These are phyloP conservation scores for Lissonota sp. DNA, from an alignment of 2,888 invertebrate species.

Conservation along the genomic window DNA sequence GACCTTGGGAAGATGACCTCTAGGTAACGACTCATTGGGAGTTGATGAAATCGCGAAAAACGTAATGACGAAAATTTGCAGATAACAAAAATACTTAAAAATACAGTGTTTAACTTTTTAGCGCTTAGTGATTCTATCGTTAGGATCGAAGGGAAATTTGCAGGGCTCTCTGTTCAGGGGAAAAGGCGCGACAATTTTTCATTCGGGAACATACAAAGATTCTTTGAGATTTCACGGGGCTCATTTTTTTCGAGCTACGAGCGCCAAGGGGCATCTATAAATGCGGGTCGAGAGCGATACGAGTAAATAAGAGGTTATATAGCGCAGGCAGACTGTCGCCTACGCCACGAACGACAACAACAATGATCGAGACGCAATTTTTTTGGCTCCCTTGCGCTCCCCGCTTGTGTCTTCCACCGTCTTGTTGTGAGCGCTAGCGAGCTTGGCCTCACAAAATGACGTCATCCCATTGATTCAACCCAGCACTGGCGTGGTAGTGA, in stretches of 20 bases:
- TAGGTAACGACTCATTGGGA: no score
- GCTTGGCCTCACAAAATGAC: constrained; percentile 49
- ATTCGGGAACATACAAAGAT: no score
- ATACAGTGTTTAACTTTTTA: no score
- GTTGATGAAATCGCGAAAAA: no score
- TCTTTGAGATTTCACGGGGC: no score
- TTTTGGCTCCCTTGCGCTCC: constrained; percentile 33
- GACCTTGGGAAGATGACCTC: no score
- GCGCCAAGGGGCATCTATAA: not conserved
- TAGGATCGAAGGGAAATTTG: no score
- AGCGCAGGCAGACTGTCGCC: constrained; percentile 21
- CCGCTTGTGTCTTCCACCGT: not conserved
- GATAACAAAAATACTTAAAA: no score
- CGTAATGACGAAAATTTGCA: no score
- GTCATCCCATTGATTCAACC: constrained; percentile 64
- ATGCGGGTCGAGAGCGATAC: not conserved
- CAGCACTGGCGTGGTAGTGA: constrained; percentile 31
- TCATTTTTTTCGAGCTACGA: not conserved
- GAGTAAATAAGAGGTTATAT: not conserved
- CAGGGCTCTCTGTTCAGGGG: no score
- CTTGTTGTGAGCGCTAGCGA: constrained; percentile 27
- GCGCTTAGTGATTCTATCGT: no score
- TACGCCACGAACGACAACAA: constrained; percentile 27
- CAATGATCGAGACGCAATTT: constrained; percentile 50
- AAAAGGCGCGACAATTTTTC: no score